phyloP scores from a whole-genome alignment of 2,888 invertebrate genomes.

The Allolobophora icterica region DNA sequence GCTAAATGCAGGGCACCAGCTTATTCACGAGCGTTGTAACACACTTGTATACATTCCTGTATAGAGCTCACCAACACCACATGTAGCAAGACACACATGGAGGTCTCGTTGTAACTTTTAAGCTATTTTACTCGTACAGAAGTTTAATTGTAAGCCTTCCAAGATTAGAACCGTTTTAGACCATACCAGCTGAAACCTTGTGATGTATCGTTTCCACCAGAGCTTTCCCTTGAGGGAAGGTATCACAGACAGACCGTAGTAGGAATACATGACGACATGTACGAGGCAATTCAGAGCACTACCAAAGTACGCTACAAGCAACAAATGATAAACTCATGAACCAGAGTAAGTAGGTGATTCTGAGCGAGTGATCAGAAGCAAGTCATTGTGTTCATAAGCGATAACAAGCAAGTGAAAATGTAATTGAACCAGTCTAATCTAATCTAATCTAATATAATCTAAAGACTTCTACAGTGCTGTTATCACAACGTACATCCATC shows the following conservation, averaged over 20 bases:
- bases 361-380: background rate
- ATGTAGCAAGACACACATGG: background rate
- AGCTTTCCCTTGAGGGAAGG: conserved; percentile 79
- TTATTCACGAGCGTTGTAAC: background rate
- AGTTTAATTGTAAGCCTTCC: background rate
- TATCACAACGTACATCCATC: no score
- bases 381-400: background rate
- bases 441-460: no score
- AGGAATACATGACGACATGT: conserved; percentile 91
- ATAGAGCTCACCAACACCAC: background rate
- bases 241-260: conserved; percentile 86
- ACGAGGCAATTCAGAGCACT: conserved; percentile 68
- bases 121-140: background rate
- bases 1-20: no score
- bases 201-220: conserved; percentile 96
- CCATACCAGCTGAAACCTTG: conserved; percentile 84
- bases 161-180: background rate
- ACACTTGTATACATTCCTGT: background rate
- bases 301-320: conserved; percentile 45
- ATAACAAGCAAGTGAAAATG: background rate
- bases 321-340: background rate
- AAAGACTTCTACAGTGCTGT: no score
- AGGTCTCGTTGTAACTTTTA: background rate
- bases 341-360: background rate
- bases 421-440: background rate